A percentile compares a stretch with the other conserved stretches of the same genome.
These are phyloP conservation scores for Hucho hucho DNA, from an alignment of 2,113 vertebrate genomes.

Conservation along the genomic window DNA sequence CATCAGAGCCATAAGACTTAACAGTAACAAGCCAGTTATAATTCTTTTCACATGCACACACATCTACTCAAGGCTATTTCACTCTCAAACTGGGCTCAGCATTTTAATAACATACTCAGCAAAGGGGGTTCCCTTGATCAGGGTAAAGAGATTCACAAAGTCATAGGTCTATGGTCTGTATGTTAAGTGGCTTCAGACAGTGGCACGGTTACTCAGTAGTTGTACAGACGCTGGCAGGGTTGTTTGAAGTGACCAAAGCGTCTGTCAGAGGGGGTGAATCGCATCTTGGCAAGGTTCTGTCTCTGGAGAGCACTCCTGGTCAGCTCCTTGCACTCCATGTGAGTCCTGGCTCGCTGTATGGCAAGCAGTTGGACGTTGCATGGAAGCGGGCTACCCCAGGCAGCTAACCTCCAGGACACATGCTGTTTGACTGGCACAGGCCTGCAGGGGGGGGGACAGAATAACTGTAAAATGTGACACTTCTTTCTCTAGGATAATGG, in stretches of 20 bases:
- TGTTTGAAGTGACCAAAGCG: slow-evolving; percentile 68
- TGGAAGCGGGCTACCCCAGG: slow-evolving; percentile 58
- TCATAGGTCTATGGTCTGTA: too few relatives aligned
- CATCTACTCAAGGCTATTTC: not conserved
- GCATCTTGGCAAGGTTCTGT: slow-evolving; percentile 64
- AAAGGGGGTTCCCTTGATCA: not conserved
- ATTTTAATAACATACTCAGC: not conserved
- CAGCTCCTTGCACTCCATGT: slow-evolving; percentile 59
- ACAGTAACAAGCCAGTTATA: not conserved
- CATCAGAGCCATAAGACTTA: slow-evolving; percentile 13
- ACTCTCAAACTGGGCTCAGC: not conserved
- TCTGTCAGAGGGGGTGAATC: slow-evolving; percentile 51
- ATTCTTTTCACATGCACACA: slow-evolving; percentile 19
- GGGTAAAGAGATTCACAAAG: too few relatives aligned
- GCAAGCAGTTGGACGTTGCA: slow-evolving; percentile 40
- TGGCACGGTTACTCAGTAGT: slow-evolving; percentile 51
- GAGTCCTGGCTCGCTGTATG: slow-evolving; percentile 48
- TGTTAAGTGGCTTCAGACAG: slow-evolving; percentile 8
- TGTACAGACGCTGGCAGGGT: slow-evolving; percentile 68
- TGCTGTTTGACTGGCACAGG: slow-evolving; percentile 52
- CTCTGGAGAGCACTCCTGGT: slow-evolving; percentile 61
- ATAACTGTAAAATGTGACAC: not conserved
- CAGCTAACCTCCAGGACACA: slow-evolving; percentile 61
- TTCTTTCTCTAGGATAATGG: not conserved
- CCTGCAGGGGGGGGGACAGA: slow-evolving; percentile 46